phyloP scores from a whole-genome alignment of 2,113 vertebrate genomes.

The Cinclus mexicanus region DNA sequence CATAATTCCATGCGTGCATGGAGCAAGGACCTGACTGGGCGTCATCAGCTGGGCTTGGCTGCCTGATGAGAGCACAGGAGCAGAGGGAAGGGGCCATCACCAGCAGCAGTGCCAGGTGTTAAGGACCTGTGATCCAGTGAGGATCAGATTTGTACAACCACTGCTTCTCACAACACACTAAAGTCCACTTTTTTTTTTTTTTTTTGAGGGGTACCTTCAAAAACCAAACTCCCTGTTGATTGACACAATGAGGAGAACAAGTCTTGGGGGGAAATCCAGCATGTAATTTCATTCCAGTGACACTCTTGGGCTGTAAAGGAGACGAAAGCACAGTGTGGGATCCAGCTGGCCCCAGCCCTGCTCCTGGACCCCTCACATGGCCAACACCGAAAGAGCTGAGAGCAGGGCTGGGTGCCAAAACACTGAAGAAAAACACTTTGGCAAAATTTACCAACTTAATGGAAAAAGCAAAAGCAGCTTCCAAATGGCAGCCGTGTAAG shows the following conservation, averaged over 20 bases:
- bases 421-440: slow-evolving; percentile 56
- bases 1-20: rapidly evolving
- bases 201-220: background rate
- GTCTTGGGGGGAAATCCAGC: slow-evolving; percentile 1
- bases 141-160: background rate
- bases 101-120: background rate
- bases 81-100: background rate
- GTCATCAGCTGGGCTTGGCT: background rate
- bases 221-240: background rate
- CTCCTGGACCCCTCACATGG: background rate
- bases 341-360: slow-evolving; percentile 51
- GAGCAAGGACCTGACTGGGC: background rate
- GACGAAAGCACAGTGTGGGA: background rate
- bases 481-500: slow-evolving; percentile 51
- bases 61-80: rapidly evolving
- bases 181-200: background rate
- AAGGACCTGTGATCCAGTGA: background rate
- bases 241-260: background rate
- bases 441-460: slow-evolving; percentile 61
- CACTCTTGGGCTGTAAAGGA: background rate
- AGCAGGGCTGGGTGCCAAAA: background rate
- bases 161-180: background rate
- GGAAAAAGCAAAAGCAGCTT: slow-evolving; percentile 67
- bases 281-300: slow-evolving; percentile 30
- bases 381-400: background rate